Conservation (phyloP, 2,797 vertebrate species). For the Phoebastria nigripes region DNA sequence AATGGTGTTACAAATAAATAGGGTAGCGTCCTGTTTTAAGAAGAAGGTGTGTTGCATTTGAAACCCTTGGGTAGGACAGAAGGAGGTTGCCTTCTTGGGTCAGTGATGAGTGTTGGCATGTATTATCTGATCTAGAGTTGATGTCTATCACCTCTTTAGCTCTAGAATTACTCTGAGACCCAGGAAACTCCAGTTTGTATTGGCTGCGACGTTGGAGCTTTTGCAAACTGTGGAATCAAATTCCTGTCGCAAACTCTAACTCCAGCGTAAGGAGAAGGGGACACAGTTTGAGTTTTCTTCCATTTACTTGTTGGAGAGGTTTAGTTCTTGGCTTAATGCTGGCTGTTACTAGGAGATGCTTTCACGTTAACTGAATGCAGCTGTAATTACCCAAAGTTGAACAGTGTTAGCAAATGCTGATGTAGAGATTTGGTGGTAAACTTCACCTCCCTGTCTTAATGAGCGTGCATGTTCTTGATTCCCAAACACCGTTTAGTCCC, state of each 20-base stretch:
- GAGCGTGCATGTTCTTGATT: background rate
- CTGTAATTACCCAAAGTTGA: background rate
- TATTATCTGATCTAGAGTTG: slow-evolving; percentile 64
- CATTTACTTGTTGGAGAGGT: background rate
- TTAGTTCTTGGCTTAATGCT: too few species aligned
- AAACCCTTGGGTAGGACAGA: background rate
- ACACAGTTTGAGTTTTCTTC: too few species aligned
- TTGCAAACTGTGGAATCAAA: background rate
- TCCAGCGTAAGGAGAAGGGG: background rate
- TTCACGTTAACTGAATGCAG: background rate
- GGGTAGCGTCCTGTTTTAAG: background rate
- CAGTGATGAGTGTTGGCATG: slow-evolving; percentile 59
- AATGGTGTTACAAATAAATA: background rate
- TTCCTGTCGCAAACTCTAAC: background rate
- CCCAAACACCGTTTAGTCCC: background rate
- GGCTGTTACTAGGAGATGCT: background rate
- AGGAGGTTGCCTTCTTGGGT: slow-evolving; percentile 8
- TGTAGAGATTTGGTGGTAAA: background rate
- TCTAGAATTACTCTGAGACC: slow-evolving; percentile 65
- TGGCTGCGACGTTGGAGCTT: background rate
- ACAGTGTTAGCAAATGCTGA: background rate
- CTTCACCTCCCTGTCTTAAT: background rate
- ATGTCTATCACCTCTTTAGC: slow-evolving; percentile 14
- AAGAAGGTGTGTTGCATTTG: background rate
- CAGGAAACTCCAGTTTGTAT: background rate